These are phyloP conservation scores for Menura novaehollandiae DNA, from an alignment of 2,113 vertebrate genomes.

Conservation along the genomic window DNA sequence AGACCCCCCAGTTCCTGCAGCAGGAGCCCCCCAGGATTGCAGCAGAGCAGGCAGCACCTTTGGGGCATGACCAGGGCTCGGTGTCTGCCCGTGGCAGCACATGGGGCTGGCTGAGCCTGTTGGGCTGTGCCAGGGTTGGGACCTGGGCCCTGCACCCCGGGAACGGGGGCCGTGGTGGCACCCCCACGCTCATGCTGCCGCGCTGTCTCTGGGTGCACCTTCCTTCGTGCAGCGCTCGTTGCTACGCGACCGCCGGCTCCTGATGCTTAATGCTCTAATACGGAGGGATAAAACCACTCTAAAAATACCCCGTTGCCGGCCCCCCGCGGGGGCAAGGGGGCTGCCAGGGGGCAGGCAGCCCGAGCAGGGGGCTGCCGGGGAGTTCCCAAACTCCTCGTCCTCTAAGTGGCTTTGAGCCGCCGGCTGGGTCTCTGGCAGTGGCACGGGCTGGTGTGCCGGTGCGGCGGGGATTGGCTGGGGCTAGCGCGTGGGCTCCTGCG, in stretches of 20 bases:
- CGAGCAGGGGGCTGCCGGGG: background rate
- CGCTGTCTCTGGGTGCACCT: slow-evolving; percentile 10
- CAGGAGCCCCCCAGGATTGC: accelerated
- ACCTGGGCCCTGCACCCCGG: accelerated
- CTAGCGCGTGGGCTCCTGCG: slow-evolving; percentile 49
- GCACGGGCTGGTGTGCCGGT: background rate
- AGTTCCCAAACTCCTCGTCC: background rate
- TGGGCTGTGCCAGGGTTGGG: background rate
- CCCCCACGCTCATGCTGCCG: background rate
- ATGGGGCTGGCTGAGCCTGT: background rate
- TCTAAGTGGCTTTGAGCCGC: slow-evolving; percentile 6
- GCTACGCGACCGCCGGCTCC: slow-evolving; percentile 65
- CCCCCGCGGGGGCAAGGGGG: background rate
- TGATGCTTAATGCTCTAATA: slow-evolving; percentile 63
- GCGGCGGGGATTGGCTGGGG: slow-evolving; percentile 39
- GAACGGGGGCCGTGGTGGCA: background rate
- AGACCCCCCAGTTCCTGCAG: background rate
- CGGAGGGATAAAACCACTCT: slow-evolving; percentile 55
- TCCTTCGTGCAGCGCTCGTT: slow-evolving; percentile 44
- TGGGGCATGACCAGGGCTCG: accelerated
- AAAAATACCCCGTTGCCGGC: slow-evolving; percentile 38
- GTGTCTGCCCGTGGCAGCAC: background rate
- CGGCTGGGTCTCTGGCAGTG: background rate
- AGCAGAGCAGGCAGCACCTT: background rate
- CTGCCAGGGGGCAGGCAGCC: background rate